Evolutionary conservation across 2,113 vertebrate species (phyloP).

Genomic region (Actenoides hombroni): DNA sequence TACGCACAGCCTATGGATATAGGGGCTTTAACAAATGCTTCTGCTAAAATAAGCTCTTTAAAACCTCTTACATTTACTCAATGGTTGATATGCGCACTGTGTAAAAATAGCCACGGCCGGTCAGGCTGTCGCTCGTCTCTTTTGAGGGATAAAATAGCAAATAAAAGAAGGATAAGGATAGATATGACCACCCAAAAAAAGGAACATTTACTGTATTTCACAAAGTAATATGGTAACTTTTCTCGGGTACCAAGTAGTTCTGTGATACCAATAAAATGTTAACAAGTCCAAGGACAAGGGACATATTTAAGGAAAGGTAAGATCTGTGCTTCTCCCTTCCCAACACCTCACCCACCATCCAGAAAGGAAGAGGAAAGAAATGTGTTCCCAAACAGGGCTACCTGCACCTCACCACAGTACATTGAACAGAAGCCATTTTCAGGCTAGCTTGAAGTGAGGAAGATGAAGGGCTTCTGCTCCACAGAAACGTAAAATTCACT

Average conservation of each 20-base stretch:
- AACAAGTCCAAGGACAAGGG: neutral
- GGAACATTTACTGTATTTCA: neutral
- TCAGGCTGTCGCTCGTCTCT: neutral
- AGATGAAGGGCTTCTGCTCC: neutral
- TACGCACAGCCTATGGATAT: conserved; percentile 38
- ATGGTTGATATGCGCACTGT: neutral
- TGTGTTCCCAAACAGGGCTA: neutral
- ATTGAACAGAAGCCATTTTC: neutral
- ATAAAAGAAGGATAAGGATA: neutral
- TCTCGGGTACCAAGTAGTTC: neutral
- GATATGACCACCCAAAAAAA: neutral
- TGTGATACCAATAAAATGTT: neutral
- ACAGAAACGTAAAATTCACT: neutral
- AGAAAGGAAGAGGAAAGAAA: neutral
- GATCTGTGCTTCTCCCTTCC: neutral
- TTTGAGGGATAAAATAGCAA: neutral
- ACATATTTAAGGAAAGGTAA: neutral
- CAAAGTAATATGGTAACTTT: neutral
- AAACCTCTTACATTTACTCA: conserved; percentile 48
- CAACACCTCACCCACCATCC: neutral
- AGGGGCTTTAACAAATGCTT: conserved; percentile 52
- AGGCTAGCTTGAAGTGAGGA: neutral
- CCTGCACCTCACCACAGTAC: neutral
- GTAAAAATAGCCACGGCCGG: conserved; percentile 4
- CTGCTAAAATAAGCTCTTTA: conserved; percentile 61